These are phyloP conservation scores for Apostichopus parvimensis DNA, from an alignment of 35 echinoderm and acorn worm genomes.

Conservation along the genomic window DNA sequence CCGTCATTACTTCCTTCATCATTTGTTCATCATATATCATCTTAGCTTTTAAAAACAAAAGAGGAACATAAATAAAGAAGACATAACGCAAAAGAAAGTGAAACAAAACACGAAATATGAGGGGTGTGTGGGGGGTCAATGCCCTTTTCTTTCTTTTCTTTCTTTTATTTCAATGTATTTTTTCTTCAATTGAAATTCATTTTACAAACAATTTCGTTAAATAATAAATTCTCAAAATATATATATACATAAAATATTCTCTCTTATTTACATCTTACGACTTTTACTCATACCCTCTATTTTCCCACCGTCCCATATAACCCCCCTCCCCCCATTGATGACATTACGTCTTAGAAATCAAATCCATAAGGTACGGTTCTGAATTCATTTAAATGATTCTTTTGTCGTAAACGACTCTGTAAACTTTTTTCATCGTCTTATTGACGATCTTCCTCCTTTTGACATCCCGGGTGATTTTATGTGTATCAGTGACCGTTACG, in stretches of 20 bases:
- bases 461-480: no score
- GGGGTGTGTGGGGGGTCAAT: background rate
- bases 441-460: no score
- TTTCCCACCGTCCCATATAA: background rate
- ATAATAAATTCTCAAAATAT: background rate
- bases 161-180: background rate
- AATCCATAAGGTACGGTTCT: no score
- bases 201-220: background rate
- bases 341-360: background rate
- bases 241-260: background rate
- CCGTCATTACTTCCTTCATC: background rate
- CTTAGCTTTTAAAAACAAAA: background rate
- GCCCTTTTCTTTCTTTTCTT: background rate
- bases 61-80: no score
- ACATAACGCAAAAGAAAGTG: background rate
- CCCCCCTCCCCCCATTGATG: background rate
- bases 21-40: background rate
- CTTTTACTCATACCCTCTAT: background rate
- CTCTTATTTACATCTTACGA: no score
- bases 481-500: no score
- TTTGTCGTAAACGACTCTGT: no score
- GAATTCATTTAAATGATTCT: no score
- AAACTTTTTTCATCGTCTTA: no score
- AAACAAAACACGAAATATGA: background rate
- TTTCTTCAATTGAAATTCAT: background rate